Evolutionary conservation across 2,797 vertebrate species (phyloP), one percentile per base, ranked within the genome.

Genomic region (Brachyrhaphis roseni): DNA sequence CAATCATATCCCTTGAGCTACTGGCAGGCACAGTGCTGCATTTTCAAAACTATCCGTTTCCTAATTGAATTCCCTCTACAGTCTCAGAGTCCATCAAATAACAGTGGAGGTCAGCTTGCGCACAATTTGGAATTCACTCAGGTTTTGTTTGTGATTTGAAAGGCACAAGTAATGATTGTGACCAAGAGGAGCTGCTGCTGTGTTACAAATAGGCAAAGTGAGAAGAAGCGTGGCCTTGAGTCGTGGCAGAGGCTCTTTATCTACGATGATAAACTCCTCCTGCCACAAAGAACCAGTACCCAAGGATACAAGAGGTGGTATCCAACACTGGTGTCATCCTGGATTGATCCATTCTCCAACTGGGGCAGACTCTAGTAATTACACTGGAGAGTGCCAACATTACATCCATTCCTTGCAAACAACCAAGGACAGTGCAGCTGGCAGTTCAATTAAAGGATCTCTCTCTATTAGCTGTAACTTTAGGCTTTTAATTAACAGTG

Each of bases 11-110:
- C 90, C 91, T 66, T 11, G 86, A 90, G 91, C 87, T 86, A 88
- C 81, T 88, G 73, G 82, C 84, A 82, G 90, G 80, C 85, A 77
- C 81, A 47, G 74, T 70, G 82, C 82, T 88, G 81, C 83, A 87
- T 84, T 92, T 86, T 91, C 85, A 87, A 90, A 91, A 92, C 85
- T 87, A 79, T 88, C 90, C 76, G 78, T 89, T 88, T 85, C 84
- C 81, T 90, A 93, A 94, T 92, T 94, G 84, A 92, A 95, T 90
- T 91, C 89, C 86, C 76, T 46, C 84, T 81, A 86, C 83, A 79
- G 49, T 91, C 90, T 88, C 86, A 82, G 74, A 92, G 89, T 93
- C 86, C 81, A 88, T 90, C 84, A 89, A 88, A 84, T 83, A 72
- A 79, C 78, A 80, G 13, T 45, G 47, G 83, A 87, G 83, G 87